Evolutionary conservation across 2,888 invertebrate genomes (phyloP).

Genomic region (Torymus texanus): DNA sequence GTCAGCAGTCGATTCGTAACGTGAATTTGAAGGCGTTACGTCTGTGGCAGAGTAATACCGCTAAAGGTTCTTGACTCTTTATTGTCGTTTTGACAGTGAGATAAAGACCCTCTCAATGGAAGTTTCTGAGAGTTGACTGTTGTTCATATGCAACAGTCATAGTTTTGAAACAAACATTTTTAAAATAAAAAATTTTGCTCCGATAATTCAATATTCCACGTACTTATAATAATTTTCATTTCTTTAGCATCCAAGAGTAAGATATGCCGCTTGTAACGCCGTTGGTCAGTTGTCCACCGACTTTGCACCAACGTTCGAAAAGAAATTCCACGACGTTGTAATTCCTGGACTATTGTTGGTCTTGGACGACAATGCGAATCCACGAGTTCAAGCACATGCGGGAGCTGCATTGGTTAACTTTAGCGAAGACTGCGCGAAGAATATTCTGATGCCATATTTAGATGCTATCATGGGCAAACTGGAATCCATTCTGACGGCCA

Average conservation of each 20-base stretch:
- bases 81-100: constrained; percentile 67
- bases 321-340: constrained; percentile 97
- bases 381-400: constrained; percentile 89
- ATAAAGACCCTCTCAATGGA: constrained; percentile 50
- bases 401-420: constrained; percentile 99
- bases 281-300: constrained; percentile 99
- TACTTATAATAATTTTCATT: constrained; percentile 28
- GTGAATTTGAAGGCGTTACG: constrained; percentile 66
- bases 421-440: constrained; percentile 98
- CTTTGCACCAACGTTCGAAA: constrained; percentile 97
- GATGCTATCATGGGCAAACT: constrained; percentile 94
- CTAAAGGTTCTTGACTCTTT: constrained; percentile 55
- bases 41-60: constrained; percentile 67
- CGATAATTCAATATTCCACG: constrained; percentile 3
- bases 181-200: constrained; percentile 49
- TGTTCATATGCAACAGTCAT: constrained; percentile 39
- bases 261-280: constrained; percentile 99
- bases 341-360: constrained; percentile 93
- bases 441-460: constrained; percentile 92
- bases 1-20: constrained; percentile 65
- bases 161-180: constrained; percentile 53
- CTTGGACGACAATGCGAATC: constrained; percentile 92
- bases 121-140: constrained; percentile 56
- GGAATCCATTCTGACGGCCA: constrained; percentile 90
- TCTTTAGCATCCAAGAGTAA: constrained; percentile 88